These are phyloP conservation scores for Xenops minutus DNA, from an alignment of 2,797 vertebrate species.

Conservation along the genomic window DNA sequence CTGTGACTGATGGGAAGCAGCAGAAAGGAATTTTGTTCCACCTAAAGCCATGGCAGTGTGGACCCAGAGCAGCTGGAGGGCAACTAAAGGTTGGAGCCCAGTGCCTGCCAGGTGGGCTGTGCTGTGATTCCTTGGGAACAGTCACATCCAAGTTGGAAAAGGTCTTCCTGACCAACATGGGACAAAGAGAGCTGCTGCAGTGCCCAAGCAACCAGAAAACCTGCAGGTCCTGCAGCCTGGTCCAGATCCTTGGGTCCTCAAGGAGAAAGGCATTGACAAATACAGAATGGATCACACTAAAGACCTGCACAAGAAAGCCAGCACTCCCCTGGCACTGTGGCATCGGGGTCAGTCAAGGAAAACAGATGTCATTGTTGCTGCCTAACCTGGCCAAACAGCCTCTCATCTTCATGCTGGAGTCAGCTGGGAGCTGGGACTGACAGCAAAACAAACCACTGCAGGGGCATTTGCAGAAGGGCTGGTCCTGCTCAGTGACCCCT, in stretches of 20 bases:
- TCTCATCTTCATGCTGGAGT: too few relatives aligned
- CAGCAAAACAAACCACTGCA: too few relatives aligned
- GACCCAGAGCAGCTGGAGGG: not conserved
- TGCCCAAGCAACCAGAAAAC: not conserved
- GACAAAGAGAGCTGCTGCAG: not conserved
- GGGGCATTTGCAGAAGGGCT: too few relatives aligned
- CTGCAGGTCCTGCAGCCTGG: not conserved
- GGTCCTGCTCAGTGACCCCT: too few relatives aligned
- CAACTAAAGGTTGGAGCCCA: too few relatives aligned
- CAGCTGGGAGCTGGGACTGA: too few relatives aligned
- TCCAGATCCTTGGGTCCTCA: not conserved
- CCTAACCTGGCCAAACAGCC: too few relatives aligned
- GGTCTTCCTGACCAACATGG: not conserved
- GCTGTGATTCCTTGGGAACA: not conserved
- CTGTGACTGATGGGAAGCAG: not conserved
- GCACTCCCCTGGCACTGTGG: too few relatives aligned
- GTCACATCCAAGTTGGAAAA: not conserved
- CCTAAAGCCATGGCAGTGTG: not conserved
- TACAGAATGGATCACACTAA: not conserved
- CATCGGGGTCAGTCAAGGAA: too few relatives aligned
- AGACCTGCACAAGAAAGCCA: not conserved
- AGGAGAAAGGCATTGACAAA: not conserved
- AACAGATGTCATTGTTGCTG: too few relatives aligned
- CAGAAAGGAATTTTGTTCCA: not conserved
- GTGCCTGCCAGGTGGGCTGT: too few relatives aligned